phyloP scores from a whole-genome alignment of 2,797 vertebrate species.

The Sarcoramphus papa region DNA sequence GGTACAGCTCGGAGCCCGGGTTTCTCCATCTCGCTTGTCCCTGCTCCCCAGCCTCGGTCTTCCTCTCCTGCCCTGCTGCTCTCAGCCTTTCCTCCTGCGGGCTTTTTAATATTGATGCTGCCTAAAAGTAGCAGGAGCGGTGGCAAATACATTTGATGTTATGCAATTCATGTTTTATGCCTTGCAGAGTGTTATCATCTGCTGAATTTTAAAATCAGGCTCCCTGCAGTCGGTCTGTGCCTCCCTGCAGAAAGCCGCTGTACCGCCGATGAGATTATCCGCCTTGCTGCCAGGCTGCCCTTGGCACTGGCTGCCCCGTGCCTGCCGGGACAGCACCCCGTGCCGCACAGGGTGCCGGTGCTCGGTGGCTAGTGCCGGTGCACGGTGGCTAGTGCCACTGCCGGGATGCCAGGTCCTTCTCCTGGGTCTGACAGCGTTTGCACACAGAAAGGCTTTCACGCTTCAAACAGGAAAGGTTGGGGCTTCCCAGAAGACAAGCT shows the following conservation, averaged over 20 bases:
- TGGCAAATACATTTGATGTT: not conserved
- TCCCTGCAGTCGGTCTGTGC: not conserved
- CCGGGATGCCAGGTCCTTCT: not conserved
- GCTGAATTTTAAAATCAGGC: not conserved
- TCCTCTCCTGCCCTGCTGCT: not conserved
- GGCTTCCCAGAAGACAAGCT: not conserved
- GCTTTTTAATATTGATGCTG: not conserved
- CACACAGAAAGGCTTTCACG: not conserved
- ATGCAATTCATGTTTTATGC: not conserved
- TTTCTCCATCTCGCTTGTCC: not conserved
- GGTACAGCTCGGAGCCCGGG: no score
- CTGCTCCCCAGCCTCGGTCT: not conserved
- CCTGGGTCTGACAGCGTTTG: rapidly evolving
- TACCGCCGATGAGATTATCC: not conserved
- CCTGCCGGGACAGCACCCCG: not conserved
- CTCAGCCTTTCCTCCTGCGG: not conserved
- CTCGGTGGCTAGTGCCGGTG: not conserved
- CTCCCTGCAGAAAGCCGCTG: not conserved
- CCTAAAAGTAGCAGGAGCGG: not conserved
- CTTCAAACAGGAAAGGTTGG: not conserved
- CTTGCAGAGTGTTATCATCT: not conserved
- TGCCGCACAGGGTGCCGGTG: not conserved
- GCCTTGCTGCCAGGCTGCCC: not conserved
- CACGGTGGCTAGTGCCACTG: not conserved
- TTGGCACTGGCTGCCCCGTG: rapidly evolving